These are phyloP conservation scores for Mythimna albipuncta DNA, from an alignment of 2,888 invertebrate species.

Conservation along the genomic window DNA sequence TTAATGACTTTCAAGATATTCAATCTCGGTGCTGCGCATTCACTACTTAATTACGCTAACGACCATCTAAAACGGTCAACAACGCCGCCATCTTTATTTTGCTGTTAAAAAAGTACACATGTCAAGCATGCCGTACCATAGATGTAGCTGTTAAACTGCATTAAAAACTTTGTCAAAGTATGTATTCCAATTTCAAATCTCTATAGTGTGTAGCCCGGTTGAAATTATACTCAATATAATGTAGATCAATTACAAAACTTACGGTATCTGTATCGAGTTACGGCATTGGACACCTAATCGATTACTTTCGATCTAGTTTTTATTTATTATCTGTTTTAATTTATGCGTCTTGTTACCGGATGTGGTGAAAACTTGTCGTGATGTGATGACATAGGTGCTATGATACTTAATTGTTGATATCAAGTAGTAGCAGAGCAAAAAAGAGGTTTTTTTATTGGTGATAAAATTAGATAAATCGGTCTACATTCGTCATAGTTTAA, in stretches of 20 bases:
- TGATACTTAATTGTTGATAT: constrained; percentile 62
- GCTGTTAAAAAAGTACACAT: constrained; percentile 28
- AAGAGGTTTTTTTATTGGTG: constrained; percentile 15
- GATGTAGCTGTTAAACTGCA: constrained; percentile 35
- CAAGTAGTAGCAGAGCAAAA: constrained; percentile 56
- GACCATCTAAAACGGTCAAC: constrained; percentile 51
- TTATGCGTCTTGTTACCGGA: constrained; percentile 76
- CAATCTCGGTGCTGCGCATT: constrained; percentile 55
- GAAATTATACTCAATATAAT: constrained; percentile 66
- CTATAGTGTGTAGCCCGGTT: constrained; percentile 48
- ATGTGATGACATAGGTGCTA: constrained; percentile 69
- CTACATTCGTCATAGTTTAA: constrained; percentile 44
- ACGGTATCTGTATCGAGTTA: constrained; percentile 69
- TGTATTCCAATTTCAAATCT: constrained; percentile 62
- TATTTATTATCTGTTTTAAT: constrained; percentile 72
- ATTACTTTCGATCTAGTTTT: constrained; percentile 74
- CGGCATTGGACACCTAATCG: constrained; percentile 72
- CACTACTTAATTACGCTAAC: constrained; percentile 68
- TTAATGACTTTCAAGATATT: constrained; percentile 51
- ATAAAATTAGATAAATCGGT: constrained; percentile 43
- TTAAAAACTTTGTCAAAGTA: constrained; percentile 57
- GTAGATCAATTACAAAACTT: constrained; percentile 72
- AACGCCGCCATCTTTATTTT: constrained; percentile 54
- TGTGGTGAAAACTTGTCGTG: constrained; percentile 75
- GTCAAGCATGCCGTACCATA: constrained; percentile 6